These are phyloP conservation scores for Harpia harpyja DNA, from an alignment of 2,797 vertebrate genomes.

Conservation along the genomic window DNA sequence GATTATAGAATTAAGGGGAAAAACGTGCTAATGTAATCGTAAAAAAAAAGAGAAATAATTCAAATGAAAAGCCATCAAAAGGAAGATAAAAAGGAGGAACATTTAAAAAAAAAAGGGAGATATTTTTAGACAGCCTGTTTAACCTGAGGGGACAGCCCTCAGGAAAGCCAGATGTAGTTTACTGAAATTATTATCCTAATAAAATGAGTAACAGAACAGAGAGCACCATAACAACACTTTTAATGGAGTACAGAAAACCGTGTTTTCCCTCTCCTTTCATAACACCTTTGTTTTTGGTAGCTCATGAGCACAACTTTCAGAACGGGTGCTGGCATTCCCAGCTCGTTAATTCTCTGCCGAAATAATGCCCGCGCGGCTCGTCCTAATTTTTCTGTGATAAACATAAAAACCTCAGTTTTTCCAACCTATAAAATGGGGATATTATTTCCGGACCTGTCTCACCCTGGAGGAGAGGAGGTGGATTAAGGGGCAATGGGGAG, in stretches of 20 bases:
- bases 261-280: neutral
- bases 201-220: slow-evolving; percentile 53
- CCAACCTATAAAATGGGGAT: neutral
- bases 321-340: neutral
- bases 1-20: slow-evolving; percentile 64
- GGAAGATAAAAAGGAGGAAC: slow-evolving; percentile 56
- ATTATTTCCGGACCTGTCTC: neutral
- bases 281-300: slow-evolving; percentile 24
- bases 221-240: slow-evolving; percentile 35
- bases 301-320: neutral
- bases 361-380: neutral
- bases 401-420: neutral
- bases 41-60: slow-evolving; percentile 52
- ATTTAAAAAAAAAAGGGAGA: neutral
- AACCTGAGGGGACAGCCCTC: slow-evolving; percentile 54
- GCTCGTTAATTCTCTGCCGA: neutral
- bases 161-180: slow-evolving; percentile 62
- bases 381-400: neutral
- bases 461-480: neutral
- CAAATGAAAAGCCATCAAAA: slow-evolving; percentile 55
- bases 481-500: neutral
- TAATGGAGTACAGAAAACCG: slow-evolving; percentile 7
- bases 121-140: slow-evolving; percentile 57
- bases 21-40: slow-evolving; percentile 64
- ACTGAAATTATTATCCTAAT: slow-evolving; percentile 61